Evolutionary conservation across 2,113 vertebrate species (phyloP).

Genomic region (Meleagris gallopavo): DNA sequence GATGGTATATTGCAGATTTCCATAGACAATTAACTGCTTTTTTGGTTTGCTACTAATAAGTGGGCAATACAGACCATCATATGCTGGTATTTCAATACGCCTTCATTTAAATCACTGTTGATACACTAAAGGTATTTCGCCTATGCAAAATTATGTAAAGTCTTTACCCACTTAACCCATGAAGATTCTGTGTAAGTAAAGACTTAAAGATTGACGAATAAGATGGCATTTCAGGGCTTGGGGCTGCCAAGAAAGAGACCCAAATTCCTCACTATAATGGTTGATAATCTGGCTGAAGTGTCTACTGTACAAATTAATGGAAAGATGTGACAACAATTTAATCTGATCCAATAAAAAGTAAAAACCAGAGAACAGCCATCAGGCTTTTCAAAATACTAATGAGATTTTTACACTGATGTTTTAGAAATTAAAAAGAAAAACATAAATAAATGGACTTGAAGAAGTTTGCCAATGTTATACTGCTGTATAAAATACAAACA

Average conservation of each 20-base stretch:
- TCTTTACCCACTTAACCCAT: background rate
- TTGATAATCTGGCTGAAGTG: background rate
- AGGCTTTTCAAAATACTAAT: background rate
- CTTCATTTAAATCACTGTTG: background rate
- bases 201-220: background rate
- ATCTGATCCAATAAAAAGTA: background rate
- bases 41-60: background rate
- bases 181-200: background rate
- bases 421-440: background rate
- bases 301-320: background rate
- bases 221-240: background rate
- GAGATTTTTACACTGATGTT: background rate
- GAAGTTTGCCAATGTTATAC: background rate
- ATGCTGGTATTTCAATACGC: background rate
- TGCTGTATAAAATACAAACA: constrained; percentile 1
- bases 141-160: background rate
- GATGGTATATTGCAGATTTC: background rate
- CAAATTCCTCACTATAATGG: background rate
- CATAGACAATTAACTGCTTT: background rate
- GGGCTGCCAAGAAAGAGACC: background rate
- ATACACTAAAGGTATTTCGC: background rate
- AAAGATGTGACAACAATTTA: background rate
- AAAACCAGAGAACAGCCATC: background rate
- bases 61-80: background rate
- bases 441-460: background rate